Percentiles rank a stretch among this genome's conserved stretches.
Evolutionary conservation across 2,888 invertebrate species (phyloP).

Genomic region (Scaptomyza polygonia): DNA sequence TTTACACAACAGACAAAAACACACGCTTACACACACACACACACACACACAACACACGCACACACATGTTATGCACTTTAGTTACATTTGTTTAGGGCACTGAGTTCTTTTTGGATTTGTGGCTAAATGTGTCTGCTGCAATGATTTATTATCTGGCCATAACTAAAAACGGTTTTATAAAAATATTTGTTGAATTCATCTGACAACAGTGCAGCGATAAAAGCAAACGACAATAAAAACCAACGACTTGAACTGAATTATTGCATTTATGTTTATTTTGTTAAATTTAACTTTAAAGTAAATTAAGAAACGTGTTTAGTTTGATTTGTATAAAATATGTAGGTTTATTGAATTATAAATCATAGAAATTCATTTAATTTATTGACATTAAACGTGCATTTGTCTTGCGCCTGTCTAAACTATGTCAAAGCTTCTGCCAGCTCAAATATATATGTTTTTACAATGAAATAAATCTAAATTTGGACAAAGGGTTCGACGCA

Average conservation of each 20-base stretch:
- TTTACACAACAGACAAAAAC: neutral
- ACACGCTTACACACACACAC: neutral
- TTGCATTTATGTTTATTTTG: neutral
- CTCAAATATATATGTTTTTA: slow-evolving; percentile 54
- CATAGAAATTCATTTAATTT: slow-evolving; percentile 39
- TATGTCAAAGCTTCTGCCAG: slow-evolving; percentile 60
- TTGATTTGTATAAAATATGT: neutral
- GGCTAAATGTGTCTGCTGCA: slow-evolving; percentile 13
- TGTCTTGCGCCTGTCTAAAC: slow-evolving; percentile 65
- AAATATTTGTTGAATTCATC: slow-evolving; percentile 33
- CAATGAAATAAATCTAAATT: slow-evolving; percentile 72
- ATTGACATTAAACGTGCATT: slow-evolving; percentile 66
- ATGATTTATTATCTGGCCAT: slow-evolving; percentile 65
- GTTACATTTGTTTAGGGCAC: slow-evolving; percentile 7
- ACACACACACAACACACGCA: neutral
- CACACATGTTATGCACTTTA: slow-evolving; percentile 1
- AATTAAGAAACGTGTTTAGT: neutral
- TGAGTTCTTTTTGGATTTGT: slow-evolving; percentile 18
- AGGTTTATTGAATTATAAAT: slow-evolving; percentile 19
- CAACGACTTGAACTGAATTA: slow-evolving; percentile 36
- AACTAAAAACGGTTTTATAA: slow-evolving; percentile 43
- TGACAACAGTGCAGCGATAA: slow-evolving; percentile 49
- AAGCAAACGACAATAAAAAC: slow-evolving; percentile 6
- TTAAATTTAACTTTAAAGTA: neutral
- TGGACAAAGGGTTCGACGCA: slow-evolving; percentile 52